These are phyloP conservation scores for Stomorhina lunata DNA, from an alignment of 2,888 invertebrate genomes.

Conservation along the genomic window DNA sequence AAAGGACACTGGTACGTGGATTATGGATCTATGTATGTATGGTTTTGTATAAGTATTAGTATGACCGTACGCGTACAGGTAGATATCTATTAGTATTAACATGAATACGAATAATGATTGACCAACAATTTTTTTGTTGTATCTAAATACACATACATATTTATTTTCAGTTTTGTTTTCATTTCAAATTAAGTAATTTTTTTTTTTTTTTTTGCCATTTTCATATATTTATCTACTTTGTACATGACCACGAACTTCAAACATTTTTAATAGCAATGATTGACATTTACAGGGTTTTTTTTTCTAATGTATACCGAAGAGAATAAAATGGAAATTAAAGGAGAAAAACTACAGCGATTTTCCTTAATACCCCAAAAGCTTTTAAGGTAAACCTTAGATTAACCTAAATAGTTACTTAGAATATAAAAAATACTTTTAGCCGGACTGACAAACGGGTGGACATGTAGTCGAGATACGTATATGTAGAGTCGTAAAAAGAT, in stretches of 20 bases:
- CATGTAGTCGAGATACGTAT: not conserved
- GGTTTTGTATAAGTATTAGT: not conserved
- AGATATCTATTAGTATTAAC: slow-evolving; percentile 5
- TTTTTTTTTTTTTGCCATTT: not conserved
- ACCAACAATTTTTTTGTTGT: slow-evolving; percentile 9
- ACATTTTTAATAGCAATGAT: slow-evolving; percentile 45
- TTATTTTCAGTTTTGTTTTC: not conserved
- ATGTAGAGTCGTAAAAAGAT: not conserved
- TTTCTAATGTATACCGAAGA: not conserved
- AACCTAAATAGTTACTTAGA: not conserved
- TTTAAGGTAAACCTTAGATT: too few species aligned
- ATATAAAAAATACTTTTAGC: slow-evolving; percentile 2
- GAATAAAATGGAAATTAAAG: slow-evolving; percentile 7
- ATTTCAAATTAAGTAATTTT: not conserved
- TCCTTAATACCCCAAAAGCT: too few species aligned
- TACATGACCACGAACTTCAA: slow-evolving; percentile 67
- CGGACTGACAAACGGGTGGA: not conserved
- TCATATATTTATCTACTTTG: too few species aligned
- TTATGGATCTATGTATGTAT: not conserved
- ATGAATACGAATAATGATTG: slow-evolving; percentile 18
- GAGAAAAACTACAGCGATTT: too few species aligned
- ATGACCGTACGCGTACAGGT: not conserved
- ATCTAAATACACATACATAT: too few species aligned
- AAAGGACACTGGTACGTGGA: too few species aligned
- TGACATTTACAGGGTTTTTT: slow-evolving; percentile 39